Evolutionary conservation across 2,113 vertebrate genomes (phyloP), one percentile per base, ranked within the genome.

Genomic region (Lota lota): DNA sequence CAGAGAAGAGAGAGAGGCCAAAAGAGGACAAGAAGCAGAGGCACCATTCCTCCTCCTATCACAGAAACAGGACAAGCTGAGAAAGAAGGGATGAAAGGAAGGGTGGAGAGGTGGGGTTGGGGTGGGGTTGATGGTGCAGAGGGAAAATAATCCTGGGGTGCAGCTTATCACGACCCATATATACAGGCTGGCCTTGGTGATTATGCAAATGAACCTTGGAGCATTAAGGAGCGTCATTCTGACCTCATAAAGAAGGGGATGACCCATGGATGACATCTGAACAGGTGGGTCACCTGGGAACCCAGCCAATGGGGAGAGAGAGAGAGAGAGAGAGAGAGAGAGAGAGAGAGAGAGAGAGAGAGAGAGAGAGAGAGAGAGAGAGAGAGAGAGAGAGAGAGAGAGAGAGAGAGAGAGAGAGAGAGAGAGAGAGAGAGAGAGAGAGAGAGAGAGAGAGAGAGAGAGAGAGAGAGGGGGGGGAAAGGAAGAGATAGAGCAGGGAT

Each of bases 1-100:
- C n/a, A n/a, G n/a, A n/a, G n/a, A n/a, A 47, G 56, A 78, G 54
- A 66, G n/a, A 50, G 22, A 51, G 66, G 8, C 54, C 7, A 12
- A 47, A 47, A 22, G 8, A 61, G 28, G 28, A 28, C 28, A 28
- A 5, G 28, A 28, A 3, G 28, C 4, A 5, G 28, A 5, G 4
- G 28, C 4, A 2, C 28, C 0, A 28, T 28, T 28, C 28, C 6
- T 28, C 28, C 28, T 28, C 28, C 4, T 2, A 28, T 28, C 28
- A 28, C 28, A 28, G 28, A 28, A 5, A 17, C 5, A 17, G 5
- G 28, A 21, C n/a, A n/a, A n/a, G n/a, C 24, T 59, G n/a, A 33
- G 15, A 5, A 56, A 17, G 17, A 14, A 53, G 64, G 64, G 28
- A 33, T 22, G 21, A 17, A 22, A 8, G 56, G 28, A 56, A 19